Evolutionary conservation across 2,113 vertebrate genomes (phyloP).

Genomic region (Macrotis lagotis): DNA sequence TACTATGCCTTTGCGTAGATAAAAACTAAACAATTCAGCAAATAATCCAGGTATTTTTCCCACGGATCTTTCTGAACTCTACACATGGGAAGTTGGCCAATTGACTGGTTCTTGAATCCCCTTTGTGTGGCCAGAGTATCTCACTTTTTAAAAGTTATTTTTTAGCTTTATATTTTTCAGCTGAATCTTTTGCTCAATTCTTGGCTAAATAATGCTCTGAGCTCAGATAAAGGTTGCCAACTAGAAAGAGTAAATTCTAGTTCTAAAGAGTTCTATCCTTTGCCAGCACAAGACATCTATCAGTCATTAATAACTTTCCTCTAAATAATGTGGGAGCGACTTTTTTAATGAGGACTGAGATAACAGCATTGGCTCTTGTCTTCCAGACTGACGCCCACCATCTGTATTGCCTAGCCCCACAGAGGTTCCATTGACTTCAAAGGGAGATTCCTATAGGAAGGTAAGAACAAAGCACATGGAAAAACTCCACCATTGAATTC

Average conservation of each 20-base stretch:
- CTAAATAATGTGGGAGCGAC: neutral
- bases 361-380: neutral
- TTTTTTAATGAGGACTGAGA: neutral
- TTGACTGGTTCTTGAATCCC: neutral
- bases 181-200: neutral
- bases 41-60: neutral
- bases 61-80: neutral
- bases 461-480: neutral
- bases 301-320: neutral
- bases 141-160: neutral
- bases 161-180: neutral
- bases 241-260: neutral
- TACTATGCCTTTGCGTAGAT: no score
- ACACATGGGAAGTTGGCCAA: accelerated
- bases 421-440: neutral
- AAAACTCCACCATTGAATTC: neutral
- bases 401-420: neutral
- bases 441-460: no score
- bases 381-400: neutral
- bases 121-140: neutral
- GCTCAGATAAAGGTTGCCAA: neutral
- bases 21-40: neutral
- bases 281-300: no score
- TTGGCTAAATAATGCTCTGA: neutral
- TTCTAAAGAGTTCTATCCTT: neutral